A percentile compares a stretch with the other conserved stretches of the same genome.
Conservation (phyloP, 2,888 invertebrate species). For the Pseudanteris insignis region DNA sequence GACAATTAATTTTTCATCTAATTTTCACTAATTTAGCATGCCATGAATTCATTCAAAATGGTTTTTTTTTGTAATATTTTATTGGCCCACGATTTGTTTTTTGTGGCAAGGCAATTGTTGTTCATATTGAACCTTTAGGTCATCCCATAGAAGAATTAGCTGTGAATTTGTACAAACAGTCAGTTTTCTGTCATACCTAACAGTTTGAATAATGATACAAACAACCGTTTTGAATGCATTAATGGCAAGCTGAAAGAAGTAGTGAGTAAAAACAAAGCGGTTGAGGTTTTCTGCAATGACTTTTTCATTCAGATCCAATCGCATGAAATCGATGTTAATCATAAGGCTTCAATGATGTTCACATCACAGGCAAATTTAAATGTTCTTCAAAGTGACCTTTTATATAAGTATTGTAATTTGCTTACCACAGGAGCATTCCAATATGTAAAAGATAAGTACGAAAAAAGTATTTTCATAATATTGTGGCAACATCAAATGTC, state of each 20-base stretch:
- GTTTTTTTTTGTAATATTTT: no score
- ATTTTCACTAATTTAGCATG: no score
- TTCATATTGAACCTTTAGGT: no score
- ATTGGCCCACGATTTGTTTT: no score
- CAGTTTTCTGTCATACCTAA: neutral
- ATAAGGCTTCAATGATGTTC: neutral
- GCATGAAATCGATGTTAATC: neutral
- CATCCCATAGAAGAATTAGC: no score
- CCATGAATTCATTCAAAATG: no score
- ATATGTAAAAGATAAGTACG: neutral
- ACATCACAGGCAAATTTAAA: neutral
- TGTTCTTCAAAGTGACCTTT: neutral
- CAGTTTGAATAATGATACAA: conserved; percentile 1
- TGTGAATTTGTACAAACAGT: no score
- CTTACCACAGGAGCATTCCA: neutral
- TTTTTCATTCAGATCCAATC: neutral
- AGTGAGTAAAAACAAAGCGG: neutral
- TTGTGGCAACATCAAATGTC: no score
- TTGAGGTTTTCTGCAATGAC: neutral
- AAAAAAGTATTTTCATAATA: no score
- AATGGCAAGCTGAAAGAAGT: neutral
- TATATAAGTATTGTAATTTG: neutral
- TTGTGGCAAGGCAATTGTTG: no score
- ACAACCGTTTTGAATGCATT: neutral
- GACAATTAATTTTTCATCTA: no score